Percentiles rank a stretch among this genome's conserved stretches.
Conservation (phyloP, 1,140 invertebrate species). For the Potamilus streckersoni region DNA sequence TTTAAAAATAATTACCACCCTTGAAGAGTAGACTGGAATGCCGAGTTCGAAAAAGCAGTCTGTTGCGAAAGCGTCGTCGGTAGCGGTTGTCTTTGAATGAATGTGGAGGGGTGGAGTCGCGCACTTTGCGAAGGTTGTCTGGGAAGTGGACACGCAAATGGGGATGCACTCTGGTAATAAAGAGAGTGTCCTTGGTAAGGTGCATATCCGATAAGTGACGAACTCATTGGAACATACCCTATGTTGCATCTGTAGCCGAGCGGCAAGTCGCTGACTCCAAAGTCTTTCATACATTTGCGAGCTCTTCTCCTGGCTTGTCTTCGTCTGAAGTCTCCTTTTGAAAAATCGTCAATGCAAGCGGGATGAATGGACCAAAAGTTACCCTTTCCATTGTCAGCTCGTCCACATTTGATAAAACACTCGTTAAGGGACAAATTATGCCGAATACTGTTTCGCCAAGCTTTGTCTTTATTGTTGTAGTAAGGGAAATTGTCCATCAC, state of each 20-base stretch:
- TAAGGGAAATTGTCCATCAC: conserved; percentile 69
- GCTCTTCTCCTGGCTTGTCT: conserved; percentile 86
- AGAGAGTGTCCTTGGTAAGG: conserved; percentile 22
- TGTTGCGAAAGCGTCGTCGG: no score
- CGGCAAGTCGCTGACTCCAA: not conserved
- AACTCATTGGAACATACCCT: conserved; percentile 48
- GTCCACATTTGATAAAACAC: conserved; percentile 95
- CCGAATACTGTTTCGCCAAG: conserved; percentile 76
- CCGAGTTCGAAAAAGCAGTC: no score
- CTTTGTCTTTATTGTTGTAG: conserved; percentile 76
- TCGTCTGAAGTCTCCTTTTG: conserved; percentile 92
- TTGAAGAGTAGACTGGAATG: no score
- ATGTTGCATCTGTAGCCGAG: conserved; percentile 23
- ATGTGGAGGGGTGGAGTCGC: no score
- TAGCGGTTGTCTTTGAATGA: no score
- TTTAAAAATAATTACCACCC: no score
- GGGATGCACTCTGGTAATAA: no score
- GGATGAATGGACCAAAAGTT: conserved; percentile 99
- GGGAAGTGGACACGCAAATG: no score
- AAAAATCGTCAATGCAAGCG: conserved; percentile 94
- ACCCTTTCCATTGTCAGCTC: conserved; percentile 86
- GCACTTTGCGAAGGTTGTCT: no score
- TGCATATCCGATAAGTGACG: conserved; percentile 38
- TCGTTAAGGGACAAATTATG: conserved; percentile 94
- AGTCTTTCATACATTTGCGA: conserved; percentile 35